Evolutionary conservation across 2,797 vertebrate species (phyloP).

Genomic region (Eulemur mongoz): DNA sequence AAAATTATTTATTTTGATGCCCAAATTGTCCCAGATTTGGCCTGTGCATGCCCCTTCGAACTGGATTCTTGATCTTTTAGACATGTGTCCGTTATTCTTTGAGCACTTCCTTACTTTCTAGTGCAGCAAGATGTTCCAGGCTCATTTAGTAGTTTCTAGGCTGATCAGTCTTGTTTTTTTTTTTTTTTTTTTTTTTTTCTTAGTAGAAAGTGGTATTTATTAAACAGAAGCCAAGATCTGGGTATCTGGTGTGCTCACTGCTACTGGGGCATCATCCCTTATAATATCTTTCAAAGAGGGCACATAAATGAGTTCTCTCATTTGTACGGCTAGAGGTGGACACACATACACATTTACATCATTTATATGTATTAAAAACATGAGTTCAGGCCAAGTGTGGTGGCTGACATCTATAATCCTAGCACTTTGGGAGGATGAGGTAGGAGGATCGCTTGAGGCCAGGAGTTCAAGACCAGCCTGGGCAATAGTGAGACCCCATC

Average conservation of each 20-base stretch:
- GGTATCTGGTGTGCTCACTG: background rate
- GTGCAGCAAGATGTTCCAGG: background rate
- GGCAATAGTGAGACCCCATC: background rate
- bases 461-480: background rate
- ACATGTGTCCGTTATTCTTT: background rate
- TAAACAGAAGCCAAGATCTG: conserved; percentile 25
- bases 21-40: background rate
- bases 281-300: background rate
- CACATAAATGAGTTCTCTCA: background rate
- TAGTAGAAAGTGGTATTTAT: conserved; percentile 28
- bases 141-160: background rate
- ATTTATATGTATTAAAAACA: background rate
- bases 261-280: background rate
- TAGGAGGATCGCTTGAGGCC: background rate
- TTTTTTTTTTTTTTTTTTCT: background rate
- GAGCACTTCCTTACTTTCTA: background rate
- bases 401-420: background rate
- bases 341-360: background rate
- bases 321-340: background rate
- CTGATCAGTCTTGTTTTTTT: background rate
- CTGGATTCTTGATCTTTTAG: background rate
- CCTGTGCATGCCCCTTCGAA: background rate
- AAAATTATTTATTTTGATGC: conserved; percentile 14
- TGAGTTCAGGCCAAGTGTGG: background rate
- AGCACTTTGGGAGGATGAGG: background rate